Base-by-base conservation (phyloP, 2,888 invertebrate species). In the Rhimphoctona megacephalus region DNA sequence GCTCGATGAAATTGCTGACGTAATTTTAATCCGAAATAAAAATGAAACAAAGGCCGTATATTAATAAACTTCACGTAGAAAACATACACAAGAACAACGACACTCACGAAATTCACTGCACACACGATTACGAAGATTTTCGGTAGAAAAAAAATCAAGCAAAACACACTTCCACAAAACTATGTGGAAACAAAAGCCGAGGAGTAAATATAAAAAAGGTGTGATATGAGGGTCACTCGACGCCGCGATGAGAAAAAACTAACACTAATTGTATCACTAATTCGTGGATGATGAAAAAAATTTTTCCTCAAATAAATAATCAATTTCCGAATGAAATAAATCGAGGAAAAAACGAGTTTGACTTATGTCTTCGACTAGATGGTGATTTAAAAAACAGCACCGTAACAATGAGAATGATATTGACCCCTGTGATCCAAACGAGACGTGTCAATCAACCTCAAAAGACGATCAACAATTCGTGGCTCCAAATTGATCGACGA, bases 21-120 rank as follows among this genome's bases (percentile, higher is more conserved):
- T 14, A 14, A 25, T 67, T 54, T 43, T 61, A 66, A 69, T 79
- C 79, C 83, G 52, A 74, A 84, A 79, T 30, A 39, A 84, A 79
- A 67, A 3, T 74, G 25, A 52, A 69, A 74, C 17, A 69, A 79
- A 66, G 39, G 22, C 14, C 25, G 39, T 46, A 22, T 36, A 22
- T 36, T 14, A 4, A 43, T 46, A 61, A 52, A 49, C 19, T 70
- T 43, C 19, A 57, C 39, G 36, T 14, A 9, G 43, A 57, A 39
- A 57, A 66, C 39, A 39, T 30, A 36, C 74, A 70, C 61, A 36
- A 9, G 69, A 80, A 66, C 49, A 52, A 64, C 69, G 61, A 36
- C 46, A 49, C 67, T 49, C 54, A 30, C 54, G 39, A 73, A 54
- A 54, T 33, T 8, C 72, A 73, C 72, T 73, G 52, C 72, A 73